Conservation (phyloP, 2,113 vertebrate genomes). For the Recurvirostra avosetta region DNA sequence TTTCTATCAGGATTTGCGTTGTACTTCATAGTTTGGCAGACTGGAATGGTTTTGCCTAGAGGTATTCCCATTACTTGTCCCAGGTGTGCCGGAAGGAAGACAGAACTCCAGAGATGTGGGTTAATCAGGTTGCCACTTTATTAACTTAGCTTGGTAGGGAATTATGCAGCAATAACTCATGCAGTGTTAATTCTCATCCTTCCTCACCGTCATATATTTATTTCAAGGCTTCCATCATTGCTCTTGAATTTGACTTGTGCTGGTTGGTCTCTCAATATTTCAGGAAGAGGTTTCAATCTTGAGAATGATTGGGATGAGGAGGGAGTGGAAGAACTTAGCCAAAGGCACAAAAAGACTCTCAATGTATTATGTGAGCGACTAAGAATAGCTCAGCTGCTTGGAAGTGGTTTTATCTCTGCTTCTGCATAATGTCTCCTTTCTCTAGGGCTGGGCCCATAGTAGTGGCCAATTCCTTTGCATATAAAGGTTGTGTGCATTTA, state of each 20-base stretch:
- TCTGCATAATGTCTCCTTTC: neutral
- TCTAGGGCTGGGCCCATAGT: neutral
- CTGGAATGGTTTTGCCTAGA: neutral
- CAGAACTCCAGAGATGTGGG: neutral
- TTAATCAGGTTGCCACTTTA: neutral
- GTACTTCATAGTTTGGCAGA: neutral
- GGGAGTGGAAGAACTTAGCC: neutral
- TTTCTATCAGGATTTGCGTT: neutral
- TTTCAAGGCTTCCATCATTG: neutral
- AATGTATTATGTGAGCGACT: fast-evolving
- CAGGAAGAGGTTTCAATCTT: neutral
- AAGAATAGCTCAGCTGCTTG: neutral
- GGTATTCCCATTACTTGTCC: neutral
- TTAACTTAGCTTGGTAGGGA: neutral
- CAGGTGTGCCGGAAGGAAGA: neutral
- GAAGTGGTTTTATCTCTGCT: neutral
- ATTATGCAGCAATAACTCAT: neutral
- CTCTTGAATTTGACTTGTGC: neutral
- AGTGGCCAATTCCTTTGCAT: neutral
- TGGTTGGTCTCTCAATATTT: neutral
- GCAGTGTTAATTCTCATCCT: neutral
- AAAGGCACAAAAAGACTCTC: neutral
- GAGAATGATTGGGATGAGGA: neutral
- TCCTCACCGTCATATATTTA: neutral
- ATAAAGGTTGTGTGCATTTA: neutral